These are phyloP conservation scores for Drosophila subobscura DNA, from an alignment of 1,140 invertebrate genomes.

Conservation along the genomic window DNA sequence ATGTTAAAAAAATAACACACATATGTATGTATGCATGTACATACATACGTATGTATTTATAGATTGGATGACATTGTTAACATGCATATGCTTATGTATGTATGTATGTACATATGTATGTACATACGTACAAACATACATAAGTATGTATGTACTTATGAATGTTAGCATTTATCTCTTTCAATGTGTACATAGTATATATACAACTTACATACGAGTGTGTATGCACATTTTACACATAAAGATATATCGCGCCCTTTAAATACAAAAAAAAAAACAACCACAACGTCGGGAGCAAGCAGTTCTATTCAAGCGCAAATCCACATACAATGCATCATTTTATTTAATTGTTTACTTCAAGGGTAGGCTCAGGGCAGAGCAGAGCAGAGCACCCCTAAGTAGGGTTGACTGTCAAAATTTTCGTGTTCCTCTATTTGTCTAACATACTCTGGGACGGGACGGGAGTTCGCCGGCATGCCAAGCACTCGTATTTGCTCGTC, in stretches of 20 bases:
- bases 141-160: too few species aligned
- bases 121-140: too few species aligned
- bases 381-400: conserved; percentile 53
- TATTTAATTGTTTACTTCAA: conserved; percentile 58
- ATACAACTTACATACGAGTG: neutral
- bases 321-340: conserved; percentile 55
- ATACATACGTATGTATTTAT: neutral
- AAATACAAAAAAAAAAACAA: conserved; percentile 4
- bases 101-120: too few species aligned
- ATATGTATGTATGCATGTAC: neutral
- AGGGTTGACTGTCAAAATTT: conserved; percentile 54
- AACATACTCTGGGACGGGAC: conserved; percentile 8
- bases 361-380: conserved; percentile 34
- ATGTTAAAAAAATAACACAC: too few species aligned
- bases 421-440: conserved; percentile 38
- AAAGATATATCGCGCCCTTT: conserved; percentile 40
- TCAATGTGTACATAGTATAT: neutral
- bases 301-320: conserved; percentile 52
- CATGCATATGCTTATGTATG: too few species aligned
- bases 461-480: neutral
- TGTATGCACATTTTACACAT: neutral
- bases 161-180: neutral
- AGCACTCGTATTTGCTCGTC: conserved; percentile 19
- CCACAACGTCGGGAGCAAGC: conserved; percentile 32
- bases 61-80: too few species aligned